phyloP scores from a whole-genome alignment of 2,113 vertebrate genomes.

The Columba livia region DNA sequence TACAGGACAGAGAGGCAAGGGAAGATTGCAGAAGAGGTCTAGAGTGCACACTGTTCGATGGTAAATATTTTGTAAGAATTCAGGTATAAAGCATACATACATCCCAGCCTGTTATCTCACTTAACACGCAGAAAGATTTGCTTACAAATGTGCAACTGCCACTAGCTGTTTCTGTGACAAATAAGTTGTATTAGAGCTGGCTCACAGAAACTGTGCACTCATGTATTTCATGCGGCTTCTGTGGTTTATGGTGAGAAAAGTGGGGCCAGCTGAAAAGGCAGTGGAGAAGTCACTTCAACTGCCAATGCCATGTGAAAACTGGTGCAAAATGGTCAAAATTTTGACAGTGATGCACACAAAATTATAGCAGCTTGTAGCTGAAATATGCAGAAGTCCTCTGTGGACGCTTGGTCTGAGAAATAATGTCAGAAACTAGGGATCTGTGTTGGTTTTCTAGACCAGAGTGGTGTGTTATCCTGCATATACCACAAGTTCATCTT shows the following conservation, averaged over 20 bases:
- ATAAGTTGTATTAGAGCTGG: not conserved
- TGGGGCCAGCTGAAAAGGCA: not conserved
- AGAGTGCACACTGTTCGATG: not conserved
- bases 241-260: not conserved
- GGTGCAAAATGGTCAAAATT: not conserved
- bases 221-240: not conserved
- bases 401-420: not conserved
- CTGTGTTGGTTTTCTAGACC: not conserved
- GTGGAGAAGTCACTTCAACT: not conserved
- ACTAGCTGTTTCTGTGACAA: not conserved
- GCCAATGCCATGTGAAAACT: not conserved
- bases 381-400: not conserved
- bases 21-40: not conserved
- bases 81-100: not conserved
- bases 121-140: not conserved
- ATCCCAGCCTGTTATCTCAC: not conserved
- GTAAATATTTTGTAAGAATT: not conserved
- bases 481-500: rapidly evolving
- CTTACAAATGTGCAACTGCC: not conserved
- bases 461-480: not conserved
- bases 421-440: not conserved
- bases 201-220: not conserved
- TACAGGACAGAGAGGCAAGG: not conserved
- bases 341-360: rapidly evolving
- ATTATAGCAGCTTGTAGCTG: not conserved